A percentile compares a stretch with the other conserved stretches of the same genome.
Evolutionary conservation across 2,797 vertebrate species (phyloP).

Genomic region (Coregonus sp.): DNA sequence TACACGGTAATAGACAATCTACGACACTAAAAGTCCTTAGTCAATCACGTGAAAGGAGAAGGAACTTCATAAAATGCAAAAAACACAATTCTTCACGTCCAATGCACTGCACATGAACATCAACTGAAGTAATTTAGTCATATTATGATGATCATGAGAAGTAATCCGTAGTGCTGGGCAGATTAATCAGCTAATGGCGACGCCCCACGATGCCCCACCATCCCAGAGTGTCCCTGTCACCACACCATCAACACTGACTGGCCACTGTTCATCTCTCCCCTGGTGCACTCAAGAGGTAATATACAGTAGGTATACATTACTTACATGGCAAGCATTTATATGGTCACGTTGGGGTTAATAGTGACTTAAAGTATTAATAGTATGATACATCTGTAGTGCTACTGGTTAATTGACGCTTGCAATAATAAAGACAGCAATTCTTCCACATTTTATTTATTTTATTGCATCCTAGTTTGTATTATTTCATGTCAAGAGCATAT

Average conservation of each 20-base stretch:
- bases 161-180: constrained; percentile 21
- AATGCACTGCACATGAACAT: constrained; percentile 26
- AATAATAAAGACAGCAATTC: no score
- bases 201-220: neutral
- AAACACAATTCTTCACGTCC: constrained; percentile 14
- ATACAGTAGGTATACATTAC: constrained; percentile 31
- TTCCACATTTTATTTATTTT: no score
- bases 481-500: no score
- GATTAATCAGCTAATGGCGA: constrained; percentile 54
- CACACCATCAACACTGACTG: constrained; percentile 35
- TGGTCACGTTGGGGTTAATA: neutral
- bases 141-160: constrained; percentile 33
- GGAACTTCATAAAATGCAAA: constrained; percentile 15
- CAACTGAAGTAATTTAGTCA: constrained; percentile 32
- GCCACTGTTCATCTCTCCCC: constrained; percentile 11
- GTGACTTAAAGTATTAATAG: neutral
- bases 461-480: no score
- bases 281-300: constrained; percentile 34
- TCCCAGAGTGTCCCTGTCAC: constrained; percentile 42
- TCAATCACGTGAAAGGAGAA: neutral
- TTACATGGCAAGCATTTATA: neutral
- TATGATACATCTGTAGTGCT: no score
- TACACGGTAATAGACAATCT: neutral
- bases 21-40: neutral
- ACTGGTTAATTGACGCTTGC: no score